Evolutionary conservation across 2,888 invertebrate species (phyloP), one percentile per base, ranked within the genome.

Genomic region (Caenorhabditis sp.): DNA sequence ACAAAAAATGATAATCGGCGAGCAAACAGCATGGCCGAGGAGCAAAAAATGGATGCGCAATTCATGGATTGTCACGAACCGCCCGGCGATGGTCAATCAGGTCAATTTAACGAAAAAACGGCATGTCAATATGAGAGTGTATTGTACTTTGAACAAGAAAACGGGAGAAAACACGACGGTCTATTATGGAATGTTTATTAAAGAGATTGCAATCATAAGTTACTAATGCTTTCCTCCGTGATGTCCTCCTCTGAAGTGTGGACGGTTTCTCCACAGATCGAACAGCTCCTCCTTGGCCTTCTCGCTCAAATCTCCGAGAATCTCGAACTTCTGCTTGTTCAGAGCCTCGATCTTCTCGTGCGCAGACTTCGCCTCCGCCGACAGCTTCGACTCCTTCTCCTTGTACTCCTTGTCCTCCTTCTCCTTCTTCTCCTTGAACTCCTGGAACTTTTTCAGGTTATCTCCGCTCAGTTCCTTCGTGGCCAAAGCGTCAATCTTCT

Each of bases 261-360:
- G 75, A 55, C 76, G 72, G 52, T 65, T 62, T 61, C 66, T 68
- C 76, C 76, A 79, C 50, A 83, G 59, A 46, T 80, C 78, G 65
- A 80, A 79, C 27, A 83, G 68, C 50, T 83, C 81, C 27, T 78
- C 77, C 48, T 78, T 78, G n/a, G 74, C 81, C 43, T 61, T 41
- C 35, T 83, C 81, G 26, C 58, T 56, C 17, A 83, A 37, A 11
- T 70, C 70, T 43, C 39, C 62, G 27, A 80, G 50, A 61, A 84
- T 78, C 63, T 84, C 77, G 27, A 74, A 65, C 79, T 83, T 83
- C 70, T 84, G 77, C 59, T 82, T 79, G 26, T 74, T 73, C 24
- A 84, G 65, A 15, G 72, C 74, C 65, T 84, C 79, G 15, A 84
- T 73, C 74, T 82, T 81, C 48, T 83, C 83, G 46, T 79, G 78